These are phyloP conservation scores for Propithecus deckenii DNA, from an alignment of 2,797 vertebrate genomes.

Conservation along the genomic window DNA sequence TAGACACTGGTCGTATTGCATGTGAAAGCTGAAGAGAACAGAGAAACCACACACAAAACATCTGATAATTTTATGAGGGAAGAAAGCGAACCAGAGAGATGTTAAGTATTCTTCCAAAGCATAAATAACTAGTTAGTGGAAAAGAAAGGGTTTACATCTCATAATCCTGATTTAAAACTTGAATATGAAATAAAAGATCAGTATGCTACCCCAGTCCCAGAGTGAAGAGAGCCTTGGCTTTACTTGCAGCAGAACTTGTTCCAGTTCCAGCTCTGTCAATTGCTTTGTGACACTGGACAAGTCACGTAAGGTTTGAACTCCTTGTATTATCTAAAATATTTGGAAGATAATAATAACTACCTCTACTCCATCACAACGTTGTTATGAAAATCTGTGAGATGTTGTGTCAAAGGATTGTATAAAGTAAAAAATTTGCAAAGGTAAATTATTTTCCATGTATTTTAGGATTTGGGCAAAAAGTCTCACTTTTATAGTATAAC, in stretches of 20 bases:
- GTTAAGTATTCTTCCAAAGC: background rate
- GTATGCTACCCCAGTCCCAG: background rate
- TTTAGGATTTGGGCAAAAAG: background rate
- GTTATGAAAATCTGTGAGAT: background rate
- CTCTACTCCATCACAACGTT: background rate
- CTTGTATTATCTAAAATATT: background rate
- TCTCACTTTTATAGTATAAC: background rate
- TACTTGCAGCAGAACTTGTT: background rate
- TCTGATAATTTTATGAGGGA: background rate
- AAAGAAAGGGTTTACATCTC: background rate
- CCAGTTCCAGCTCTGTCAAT: rapidly evolving
- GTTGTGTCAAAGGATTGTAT: background rate
- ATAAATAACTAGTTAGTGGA: background rate
- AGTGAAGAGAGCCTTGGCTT: background rate
- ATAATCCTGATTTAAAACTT: background rate
- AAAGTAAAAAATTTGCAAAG: background rate
- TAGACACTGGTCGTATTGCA: background rate
- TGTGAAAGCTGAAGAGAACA: background rate
- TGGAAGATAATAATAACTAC: background rate
- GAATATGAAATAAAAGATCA: background rate
- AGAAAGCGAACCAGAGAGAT: background rate
- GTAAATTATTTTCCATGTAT: background rate
- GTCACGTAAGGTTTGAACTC: background rate
- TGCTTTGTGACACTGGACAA: background rate
- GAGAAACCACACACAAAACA: background rate